Conservation (phyloP, 1,140 invertebrate species). For the Pseudomyrmex concolor region DNA sequence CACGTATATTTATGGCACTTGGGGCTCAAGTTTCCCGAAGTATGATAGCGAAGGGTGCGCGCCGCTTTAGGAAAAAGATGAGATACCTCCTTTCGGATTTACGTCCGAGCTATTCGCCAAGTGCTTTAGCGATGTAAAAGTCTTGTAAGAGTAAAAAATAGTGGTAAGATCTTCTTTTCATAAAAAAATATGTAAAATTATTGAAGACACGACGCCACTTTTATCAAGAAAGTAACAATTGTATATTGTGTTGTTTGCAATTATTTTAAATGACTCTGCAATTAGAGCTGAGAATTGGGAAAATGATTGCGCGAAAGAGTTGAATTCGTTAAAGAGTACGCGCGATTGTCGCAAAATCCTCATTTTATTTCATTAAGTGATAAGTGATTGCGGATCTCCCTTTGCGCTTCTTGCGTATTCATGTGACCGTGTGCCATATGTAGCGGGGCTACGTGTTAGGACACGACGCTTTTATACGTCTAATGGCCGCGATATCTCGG, state of each 20-base stretch:
- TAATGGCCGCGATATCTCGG: slow-evolving; percentile 70
- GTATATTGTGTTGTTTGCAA: too few relatives aligned
- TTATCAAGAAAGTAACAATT: too few relatives aligned
- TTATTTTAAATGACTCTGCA: neutral
- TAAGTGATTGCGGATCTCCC: slow-evolving; percentile 46
- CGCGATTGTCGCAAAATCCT: neutral
- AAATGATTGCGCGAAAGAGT: slow-evolving; percentile 25
- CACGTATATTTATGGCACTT: slow-evolving; percentile 66
- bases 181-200: neutral
- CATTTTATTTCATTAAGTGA: slow-evolving; percentile 52
- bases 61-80: slow-evolving; percentile 46
- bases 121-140: neutral
- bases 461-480: slow-evolving; percentile 69
- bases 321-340: neutral
- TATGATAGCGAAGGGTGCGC: slow-evolving; percentile 57
- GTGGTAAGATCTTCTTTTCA: slow-evolving; percentile 4
- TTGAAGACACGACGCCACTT: too few relatives aligned
- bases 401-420: slow-evolving; percentile 48
- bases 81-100: slow-evolving; percentile 55
- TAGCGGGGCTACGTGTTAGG: slow-evolving; percentile 32
- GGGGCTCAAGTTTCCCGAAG: slow-evolving; percentile 68
- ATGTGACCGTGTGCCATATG: slow-evolving; percentile 56
- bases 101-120: slow-evolving; percentile 21
- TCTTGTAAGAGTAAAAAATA: slow-evolving; percentile 9
- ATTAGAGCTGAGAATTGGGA: slow-evolving; percentile 10